phyloP scores from a whole-genome alignment of 2,797 vertebrate species.

The Nannoperca obscura region DNA sequence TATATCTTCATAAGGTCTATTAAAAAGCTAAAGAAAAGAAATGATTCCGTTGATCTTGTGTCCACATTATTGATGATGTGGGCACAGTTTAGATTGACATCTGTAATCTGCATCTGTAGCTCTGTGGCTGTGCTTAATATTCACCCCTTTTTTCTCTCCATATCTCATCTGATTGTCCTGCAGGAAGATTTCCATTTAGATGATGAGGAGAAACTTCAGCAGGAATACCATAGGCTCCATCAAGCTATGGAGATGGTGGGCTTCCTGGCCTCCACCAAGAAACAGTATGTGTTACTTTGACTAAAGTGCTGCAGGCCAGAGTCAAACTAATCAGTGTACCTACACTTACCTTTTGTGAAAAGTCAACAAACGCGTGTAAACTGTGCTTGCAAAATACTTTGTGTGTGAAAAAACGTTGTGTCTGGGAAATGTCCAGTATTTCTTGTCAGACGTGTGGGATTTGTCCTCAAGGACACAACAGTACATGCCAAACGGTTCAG shows the following conservation, averaged over 20 bases:
- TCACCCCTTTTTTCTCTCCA: background rate
- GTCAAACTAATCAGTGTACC: background rate
- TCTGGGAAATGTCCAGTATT: background rate
- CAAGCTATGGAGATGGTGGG: slow-evolving; percentile 99
- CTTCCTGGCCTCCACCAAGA: slow-evolving; percentile 94
- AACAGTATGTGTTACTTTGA: slow-evolving; percentile 85
- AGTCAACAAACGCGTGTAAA: background rate
- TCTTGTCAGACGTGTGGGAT: background rate
- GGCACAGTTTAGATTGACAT: background rate
- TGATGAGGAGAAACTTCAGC: slow-evolving; percentile 87
- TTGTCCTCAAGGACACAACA: slow-evolving; percentile 4
- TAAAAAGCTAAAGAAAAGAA: background rate
- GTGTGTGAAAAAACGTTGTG: background rate
- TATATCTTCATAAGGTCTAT: background rate
- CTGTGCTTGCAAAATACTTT: background rate
- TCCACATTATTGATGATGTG: background rate
- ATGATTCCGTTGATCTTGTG: background rate
- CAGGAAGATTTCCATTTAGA: slow-evolving; percentile 91
- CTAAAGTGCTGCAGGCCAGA: background rate
- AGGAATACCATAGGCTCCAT: slow-evolving; percentile 93
- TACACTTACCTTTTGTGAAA: background rate
- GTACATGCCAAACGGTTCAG: slow-evolving; percentile 1
- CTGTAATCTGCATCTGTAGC: background rate
- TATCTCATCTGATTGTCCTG: slow-evolving; percentile 12
- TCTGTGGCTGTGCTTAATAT: background rate